A percentile compares a stretch with the other conserved stretches of the same genome.
Evolutionary conservation across 2,888 invertebrate genomes (phyloP).

Genomic region (Hololepta plana): DNA sequence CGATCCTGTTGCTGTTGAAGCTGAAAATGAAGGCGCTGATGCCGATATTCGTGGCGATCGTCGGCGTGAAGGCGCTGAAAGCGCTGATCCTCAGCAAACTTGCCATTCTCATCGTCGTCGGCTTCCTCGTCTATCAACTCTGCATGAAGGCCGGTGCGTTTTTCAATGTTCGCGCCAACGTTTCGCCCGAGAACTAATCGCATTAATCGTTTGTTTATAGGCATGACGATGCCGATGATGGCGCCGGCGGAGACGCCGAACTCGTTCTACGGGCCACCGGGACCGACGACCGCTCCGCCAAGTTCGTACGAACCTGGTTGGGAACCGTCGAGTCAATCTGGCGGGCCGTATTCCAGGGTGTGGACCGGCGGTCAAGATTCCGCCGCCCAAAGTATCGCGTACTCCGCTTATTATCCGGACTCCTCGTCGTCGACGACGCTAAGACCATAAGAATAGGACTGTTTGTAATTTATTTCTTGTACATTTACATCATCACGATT

Average conservation of each 20-base stretch:
- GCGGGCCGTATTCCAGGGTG: constrained; percentile 61
- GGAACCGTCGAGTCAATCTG: constrained; percentile 49
- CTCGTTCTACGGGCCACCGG: constrained; percentile 50
- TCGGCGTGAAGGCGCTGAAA: constrained; percentile 67
- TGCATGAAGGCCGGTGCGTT: constrained; percentile 55
- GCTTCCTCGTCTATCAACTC: constrained; percentile 63
- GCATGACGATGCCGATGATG: constrained; percentile 25
- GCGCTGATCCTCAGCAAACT: constrained; percentile 71
- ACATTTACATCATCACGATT: no score
- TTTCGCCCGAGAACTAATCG: background rate
- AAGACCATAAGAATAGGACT: no score
- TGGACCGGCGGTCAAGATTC: constrained; percentile 46
- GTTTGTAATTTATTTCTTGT: no score
- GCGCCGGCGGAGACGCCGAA: constrained; percentile 36
- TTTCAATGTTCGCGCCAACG: background rate
- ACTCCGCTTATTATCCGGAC: constrained; percentile 51
- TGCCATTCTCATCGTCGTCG: constrained; percentile 62
- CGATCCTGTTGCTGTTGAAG: constrained; percentile 60
- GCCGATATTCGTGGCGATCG: constrained; percentile 62
- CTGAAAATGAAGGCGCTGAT: constrained; percentile 68
- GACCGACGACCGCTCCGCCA: constrained; percentile 36
- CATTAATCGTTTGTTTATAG: background rate
- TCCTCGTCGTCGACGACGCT: no score
- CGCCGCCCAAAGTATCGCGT: constrained; percentile 38
- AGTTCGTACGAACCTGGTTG: constrained; percentile 58